Base-by-base conservation (phyloP, 2,113 vertebrate genomes). In the Bos javanicus region DNA sequence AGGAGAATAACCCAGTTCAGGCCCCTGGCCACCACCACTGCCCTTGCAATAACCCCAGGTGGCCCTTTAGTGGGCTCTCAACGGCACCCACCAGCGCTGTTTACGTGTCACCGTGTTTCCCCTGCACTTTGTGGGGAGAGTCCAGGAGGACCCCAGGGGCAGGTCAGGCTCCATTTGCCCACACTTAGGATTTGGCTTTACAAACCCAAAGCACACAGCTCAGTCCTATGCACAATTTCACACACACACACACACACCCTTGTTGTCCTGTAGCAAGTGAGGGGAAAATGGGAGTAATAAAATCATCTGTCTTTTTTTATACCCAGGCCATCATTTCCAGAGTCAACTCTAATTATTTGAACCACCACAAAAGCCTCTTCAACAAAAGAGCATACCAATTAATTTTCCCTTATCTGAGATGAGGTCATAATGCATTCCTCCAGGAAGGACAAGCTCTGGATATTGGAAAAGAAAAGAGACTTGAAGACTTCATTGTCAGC, bases 331-430 rank as follows among this genome's bases (percentile, higher is more conserved):
- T 93, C 89, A 91, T 60, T 80, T 96, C 87, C 85, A 96, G 89
- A 96, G 93, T 95, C 57, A 62, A 25, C 71, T 94, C 94, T 96
- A 97, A 98, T 98, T 96, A 98, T 95, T 92, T 97, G 92, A 96
- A 96, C 96, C 83, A 74, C 80, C 92, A 96, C 94, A 89, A 91
- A 95, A 91, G n/a, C 87, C 91, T 95, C 97, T 97, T 93, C 94
- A 91, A 90, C 83, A 94, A 90, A 52, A 84, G 74, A 91, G 71
- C 52, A 57, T 2, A 33, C 78, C 93, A 6, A 52, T 94, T 96
- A 91, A 96, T 80, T 71, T 90, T 83, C 87, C 76, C 96, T 95
- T 91, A 88, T 92, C 82, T 30, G 14, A 46, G 59, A 76, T 56
- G 36, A 91, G 71, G 83, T 71, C 83, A 2, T 11, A 52, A 83